Evolutionary conservation across 2,888 invertebrate species (phyloP).

Genomic region (Helicoverpa assulta): DNA sequence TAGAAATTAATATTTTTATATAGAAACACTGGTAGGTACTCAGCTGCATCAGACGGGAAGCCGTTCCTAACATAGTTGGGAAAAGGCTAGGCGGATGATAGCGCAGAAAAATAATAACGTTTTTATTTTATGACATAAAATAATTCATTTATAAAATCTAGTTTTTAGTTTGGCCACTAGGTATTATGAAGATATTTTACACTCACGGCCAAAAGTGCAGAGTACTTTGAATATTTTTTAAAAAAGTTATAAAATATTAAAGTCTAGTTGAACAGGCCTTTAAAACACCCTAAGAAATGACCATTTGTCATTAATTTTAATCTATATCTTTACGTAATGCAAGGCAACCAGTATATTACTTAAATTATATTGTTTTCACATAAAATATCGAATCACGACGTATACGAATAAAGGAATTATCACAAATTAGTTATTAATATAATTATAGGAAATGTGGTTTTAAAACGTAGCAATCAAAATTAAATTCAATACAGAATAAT

Average conservation of each 20-base stretch:
- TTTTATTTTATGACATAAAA: not conserved
- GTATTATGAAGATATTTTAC: not conserved
- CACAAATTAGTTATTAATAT: constrained; percentile 72
- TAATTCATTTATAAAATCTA: too few species aligned
- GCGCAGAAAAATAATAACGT: not conserved
- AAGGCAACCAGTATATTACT: constrained; percentile 83
- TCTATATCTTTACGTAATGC: constrained; percentile 80
- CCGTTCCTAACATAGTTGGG: too few species aligned
- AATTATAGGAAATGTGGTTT: constrained; percentile 42
- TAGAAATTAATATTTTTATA: constrained; percentile 28
- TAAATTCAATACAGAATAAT: not conserved
- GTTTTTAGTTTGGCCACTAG: too few species aligned
- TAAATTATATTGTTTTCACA: constrained; percentile 63
- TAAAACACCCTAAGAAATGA: constrained; percentile 57
- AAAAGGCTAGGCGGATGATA: too few species aligned
- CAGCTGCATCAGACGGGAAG: too few species aligned
- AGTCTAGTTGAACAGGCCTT: constrained; percentile 63
- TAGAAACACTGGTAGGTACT: too few species aligned
- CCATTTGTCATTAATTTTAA: constrained; percentile 47
- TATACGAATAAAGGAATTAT: constrained; percentile 77
- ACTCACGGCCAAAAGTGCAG: not conserved
- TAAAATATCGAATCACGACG: constrained; percentile 69
- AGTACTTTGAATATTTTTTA: not conserved
- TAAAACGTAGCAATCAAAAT: constrained; percentile 24
- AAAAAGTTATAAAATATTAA: constrained; percentile 1